These are phyloP conservation scores for Sclerodermus sp. DNA, from an alignment of 2,888 invertebrate species.

Conservation along the genomic window DNA sequence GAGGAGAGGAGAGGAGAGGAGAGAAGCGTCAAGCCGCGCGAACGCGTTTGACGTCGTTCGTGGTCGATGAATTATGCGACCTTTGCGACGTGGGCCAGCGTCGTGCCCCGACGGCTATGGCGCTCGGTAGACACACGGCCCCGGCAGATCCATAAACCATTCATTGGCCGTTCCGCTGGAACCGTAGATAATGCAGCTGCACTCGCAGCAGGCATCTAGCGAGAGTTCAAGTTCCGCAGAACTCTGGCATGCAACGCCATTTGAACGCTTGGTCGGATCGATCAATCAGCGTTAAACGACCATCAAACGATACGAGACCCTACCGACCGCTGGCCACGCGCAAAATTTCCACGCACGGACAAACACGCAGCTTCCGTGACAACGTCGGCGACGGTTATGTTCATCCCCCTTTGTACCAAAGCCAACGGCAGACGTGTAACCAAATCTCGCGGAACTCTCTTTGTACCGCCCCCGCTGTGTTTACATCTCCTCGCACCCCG, in stretches of 20 bases:
- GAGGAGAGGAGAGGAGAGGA: slow-evolving; percentile 7
- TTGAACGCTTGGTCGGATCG: slow-evolving; percentile 28
- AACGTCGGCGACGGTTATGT: too few relatives aligned
- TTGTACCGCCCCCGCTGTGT: too few relatives aligned
- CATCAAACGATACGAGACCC: slow-evolving; percentile 23
- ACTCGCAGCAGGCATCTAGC: neutral
- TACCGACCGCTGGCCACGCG: slow-evolving; percentile 9
- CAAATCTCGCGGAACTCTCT: too few relatives aligned
- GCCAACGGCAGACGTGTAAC: too few relatives aligned
- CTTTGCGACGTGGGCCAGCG: slow-evolving; percentile 9
- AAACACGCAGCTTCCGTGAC: slow-evolving; percentile 5
- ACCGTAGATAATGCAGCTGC: slow-evolving; percentile 22
- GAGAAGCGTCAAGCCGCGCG: neutral
- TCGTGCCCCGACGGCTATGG: neutral
- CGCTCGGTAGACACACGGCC: slow-evolving; percentile 8
- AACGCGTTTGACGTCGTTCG: slow-evolving; percentile 46
- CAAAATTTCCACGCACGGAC: slow-evolving; percentile 21
- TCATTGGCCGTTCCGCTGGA: slow-evolving; percentile 25
- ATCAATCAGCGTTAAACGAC: slow-evolving; percentile 37
- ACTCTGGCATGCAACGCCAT: slow-evolving; percentile 20
- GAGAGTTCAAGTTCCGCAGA: too few relatives aligned
- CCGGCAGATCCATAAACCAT: slow-evolving; percentile 30
- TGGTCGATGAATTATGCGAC: slow-evolving; percentile 30
- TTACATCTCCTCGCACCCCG: too few relatives aligned
- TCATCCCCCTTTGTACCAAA: too few relatives aligned